A percentile compares a stretch with the other conserved stretches of the same genome.
These are phyloP conservation scores for Clarias laeviceps DNA, from an alignment of 2,797 vertebrate species.

Conservation along the genomic window DNA sequence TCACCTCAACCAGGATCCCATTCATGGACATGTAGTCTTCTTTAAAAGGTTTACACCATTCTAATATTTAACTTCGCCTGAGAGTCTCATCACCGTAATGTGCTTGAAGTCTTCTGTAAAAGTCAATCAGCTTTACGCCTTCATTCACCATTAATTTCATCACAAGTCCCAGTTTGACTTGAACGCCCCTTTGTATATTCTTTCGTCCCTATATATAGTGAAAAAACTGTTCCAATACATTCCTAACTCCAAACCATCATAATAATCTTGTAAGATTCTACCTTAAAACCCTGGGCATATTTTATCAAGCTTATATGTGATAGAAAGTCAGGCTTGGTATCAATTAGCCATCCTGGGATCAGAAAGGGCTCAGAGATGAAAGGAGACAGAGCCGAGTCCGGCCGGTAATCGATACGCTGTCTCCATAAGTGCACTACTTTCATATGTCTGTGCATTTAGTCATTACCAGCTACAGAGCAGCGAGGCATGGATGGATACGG, in stretches of 20 bases:
- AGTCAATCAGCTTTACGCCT: no score
- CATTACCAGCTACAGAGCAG: conserved; percentile 37
- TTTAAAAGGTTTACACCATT: no score
- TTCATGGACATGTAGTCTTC: no score
- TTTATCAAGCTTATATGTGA: not conserved
- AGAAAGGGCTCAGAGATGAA: conserved; percentile 22
- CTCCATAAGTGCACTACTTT: conserved; percentile 52
- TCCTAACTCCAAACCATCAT: not conserved
- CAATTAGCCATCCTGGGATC: conserved; percentile 15
- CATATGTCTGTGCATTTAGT: conserved; percentile 46
- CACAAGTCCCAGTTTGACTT: no score
- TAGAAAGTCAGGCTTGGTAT: conserved; percentile 14
- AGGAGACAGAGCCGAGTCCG: conserved; percentile 32
- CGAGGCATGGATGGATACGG: not conserved
- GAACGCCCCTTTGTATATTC: not conserved
- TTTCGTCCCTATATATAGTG: not conserved
- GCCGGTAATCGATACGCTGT: conserved; percentile 42
- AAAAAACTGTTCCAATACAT: not conserved
- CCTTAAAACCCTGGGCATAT: not conserved
- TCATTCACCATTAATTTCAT: no score
- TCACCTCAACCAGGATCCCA: no score
- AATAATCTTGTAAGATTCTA: not conserved
- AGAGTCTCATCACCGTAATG: no score
- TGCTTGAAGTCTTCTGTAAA: no score
- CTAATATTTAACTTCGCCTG: no score